Conservation (phyloP, 2,797 vertebrate species). For the Neosilurus hyrtlii region DNA sequence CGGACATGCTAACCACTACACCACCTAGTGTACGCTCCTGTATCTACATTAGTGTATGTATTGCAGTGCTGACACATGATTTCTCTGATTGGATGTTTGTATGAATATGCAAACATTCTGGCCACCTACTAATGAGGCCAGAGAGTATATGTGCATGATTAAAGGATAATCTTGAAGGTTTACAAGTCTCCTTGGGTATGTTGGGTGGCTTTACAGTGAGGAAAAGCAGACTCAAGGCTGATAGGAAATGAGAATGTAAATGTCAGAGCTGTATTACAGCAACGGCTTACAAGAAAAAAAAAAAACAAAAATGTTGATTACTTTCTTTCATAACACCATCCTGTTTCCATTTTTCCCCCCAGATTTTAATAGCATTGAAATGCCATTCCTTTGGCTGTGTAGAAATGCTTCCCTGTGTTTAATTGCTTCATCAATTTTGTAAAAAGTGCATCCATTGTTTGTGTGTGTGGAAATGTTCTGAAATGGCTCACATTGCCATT, state of each 20-base stretch:
- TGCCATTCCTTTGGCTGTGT: slow-evolving; percentile 38
- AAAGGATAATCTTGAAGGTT: slow-evolving; percentile 6
- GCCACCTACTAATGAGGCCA: neutral
- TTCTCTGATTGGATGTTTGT: neutral
- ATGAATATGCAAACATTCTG: neutral
- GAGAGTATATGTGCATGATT: slow-evolving; percentile 16
- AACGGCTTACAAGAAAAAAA: slow-evolving; percentile 21
- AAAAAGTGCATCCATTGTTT: slow-evolving; percentile 13
- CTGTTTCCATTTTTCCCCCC: slow-evolving; percentile 23
- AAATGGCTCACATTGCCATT: slow-evolving; percentile 23
- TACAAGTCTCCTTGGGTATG: slow-evolving; percentile 4
- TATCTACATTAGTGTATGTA: neutral
- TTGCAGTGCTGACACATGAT: neutral
- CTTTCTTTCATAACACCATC: slow-evolving; percentile 30
- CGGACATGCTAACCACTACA: no score
- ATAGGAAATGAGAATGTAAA: slow-evolving; percentile 42
- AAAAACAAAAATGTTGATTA: slow-evolving; percentile 37
- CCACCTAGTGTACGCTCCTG: no score
- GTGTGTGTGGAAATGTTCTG: neutral
- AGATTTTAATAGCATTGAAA: slow-evolving; percentile 41
- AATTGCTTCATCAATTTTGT: slow-evolving; percentile 43
- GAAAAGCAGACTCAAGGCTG: slow-evolving; percentile 29
- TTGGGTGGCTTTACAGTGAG: slow-evolving; percentile 21
- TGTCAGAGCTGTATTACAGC: slow-evolving; percentile 47
- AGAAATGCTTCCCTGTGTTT: slow-evolving; percentile 33